Evolutionary conservation across 1,140 invertebrate genomes (phyloP).

Genomic region (Drosophila sucinea): DNA sequence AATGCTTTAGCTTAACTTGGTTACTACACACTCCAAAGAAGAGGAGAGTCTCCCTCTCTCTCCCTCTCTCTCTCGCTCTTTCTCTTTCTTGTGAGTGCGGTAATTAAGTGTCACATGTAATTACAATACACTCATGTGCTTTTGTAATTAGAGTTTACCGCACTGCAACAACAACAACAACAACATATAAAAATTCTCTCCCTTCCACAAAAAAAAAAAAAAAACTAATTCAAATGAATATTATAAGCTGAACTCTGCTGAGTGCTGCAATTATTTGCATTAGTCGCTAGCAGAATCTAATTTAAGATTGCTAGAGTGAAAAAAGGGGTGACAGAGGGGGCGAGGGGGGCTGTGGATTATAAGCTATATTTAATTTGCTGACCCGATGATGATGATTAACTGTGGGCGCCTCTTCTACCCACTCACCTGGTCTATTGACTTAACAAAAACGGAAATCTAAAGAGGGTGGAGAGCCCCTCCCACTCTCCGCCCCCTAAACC

Average conservation of each 20-base stretch:
- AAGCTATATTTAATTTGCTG: conserved; percentile 3
- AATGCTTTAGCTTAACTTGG: conserved; percentile 78
- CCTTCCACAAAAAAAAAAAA: conserved; percentile 20
- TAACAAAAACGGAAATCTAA: conserved; percentile 10
- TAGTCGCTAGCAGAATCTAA: conserved; percentile 29
- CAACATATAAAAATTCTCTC: neutral
- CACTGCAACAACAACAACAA: conserved; percentile 44
- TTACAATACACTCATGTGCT: conserved; percentile 81
- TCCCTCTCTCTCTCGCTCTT: conserved; percentile 14
- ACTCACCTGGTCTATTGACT: conserved; percentile 17
- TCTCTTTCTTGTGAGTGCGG: conserved; percentile 61
- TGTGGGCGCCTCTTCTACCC: neutral
- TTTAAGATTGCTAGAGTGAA: conserved; percentile 14
- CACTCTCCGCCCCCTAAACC: neutral
- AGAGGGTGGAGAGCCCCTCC: neutral
- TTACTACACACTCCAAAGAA: conserved; percentile 48
- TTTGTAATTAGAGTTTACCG: conserved; percentile 76
- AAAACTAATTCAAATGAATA: conserved; percentile 72
- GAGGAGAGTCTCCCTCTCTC: conserved; percentile 19
- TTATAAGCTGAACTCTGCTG: conserved; percentile 31
- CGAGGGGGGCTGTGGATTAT: neutral
- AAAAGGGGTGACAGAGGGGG: neutral
- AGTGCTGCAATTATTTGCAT: conserved; percentile 66
- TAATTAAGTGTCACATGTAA: conserved; percentile 81
- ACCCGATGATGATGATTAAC: conserved; percentile 3